phyloP scores from a whole-genome alignment of 2,797 vertebrate species.

The Monodelphis domestica region DNA sequence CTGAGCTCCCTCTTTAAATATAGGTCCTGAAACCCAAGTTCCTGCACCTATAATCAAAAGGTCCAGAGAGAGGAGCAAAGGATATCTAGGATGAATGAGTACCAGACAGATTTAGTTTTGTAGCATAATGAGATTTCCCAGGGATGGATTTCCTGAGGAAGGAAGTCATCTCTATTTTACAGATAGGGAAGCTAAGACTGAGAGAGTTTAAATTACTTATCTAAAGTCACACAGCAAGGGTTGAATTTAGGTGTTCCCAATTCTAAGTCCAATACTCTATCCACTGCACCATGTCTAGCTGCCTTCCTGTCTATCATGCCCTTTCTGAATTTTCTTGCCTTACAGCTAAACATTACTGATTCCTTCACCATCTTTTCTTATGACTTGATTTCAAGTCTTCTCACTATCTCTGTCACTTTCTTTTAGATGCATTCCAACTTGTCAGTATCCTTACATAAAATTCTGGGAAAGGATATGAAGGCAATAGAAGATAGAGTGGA shows the following conservation, averaged over 20 bases:
- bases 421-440: not conserved
- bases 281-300: not conserved
- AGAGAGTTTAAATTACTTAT: not conserved
- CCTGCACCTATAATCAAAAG: not conserved
- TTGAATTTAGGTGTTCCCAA: not conserved
- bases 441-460: not conserved
- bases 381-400: not conserved
- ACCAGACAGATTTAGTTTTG: not conserved
- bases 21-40: not conserved
- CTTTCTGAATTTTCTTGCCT: not conserved
- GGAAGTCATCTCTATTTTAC: not conserved
- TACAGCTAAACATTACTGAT: not conserved
- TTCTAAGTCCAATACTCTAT: not conserved
- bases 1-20: not conserved
- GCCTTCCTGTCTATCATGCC: not conserved
- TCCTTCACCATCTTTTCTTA: not conserved
- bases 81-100: not conserved
- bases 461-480: not conserved
- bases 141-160: not conserved
- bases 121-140: not conserved
- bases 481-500: not conserved
- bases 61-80: not conserved
- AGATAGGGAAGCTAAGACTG: not conserved
- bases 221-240: not conserved
- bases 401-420: not conserved